Conservation (phyloP, 2,797 vertebrate species). For the Acanthurus leucopareius region DNA sequence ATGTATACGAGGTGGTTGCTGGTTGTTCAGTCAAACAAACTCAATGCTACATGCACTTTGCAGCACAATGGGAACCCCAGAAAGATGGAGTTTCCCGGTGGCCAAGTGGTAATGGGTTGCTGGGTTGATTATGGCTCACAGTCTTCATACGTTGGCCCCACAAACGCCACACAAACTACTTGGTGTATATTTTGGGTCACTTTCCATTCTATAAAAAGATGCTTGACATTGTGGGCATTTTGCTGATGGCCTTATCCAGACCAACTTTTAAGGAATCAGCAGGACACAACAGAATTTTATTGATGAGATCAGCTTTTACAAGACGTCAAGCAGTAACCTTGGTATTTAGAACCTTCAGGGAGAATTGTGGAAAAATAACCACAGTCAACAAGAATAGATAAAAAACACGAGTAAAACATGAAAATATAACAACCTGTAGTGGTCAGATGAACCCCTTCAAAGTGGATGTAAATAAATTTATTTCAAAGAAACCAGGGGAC, state of each 20-base stretch:
- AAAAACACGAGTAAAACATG: background rate
- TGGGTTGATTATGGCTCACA: too few species aligned
- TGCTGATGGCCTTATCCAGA: background rate
- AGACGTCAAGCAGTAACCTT: too few species aligned
- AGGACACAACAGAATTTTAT: background rate
- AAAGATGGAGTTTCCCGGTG: too few species aligned
- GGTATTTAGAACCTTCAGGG: background rate
- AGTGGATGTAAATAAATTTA: slow-evolving; percentile 47
- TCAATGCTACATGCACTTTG: too few species aligned
- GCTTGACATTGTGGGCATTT: background rate
- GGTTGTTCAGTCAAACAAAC: background rate
- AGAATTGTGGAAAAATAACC: background rate
- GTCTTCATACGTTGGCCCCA: too few species aligned
- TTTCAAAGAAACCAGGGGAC: slow-evolving; percentile 56
- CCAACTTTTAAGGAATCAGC: background rate
- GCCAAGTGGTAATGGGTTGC: too few species aligned
- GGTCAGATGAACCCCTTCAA: slow-evolving; percentile 24
- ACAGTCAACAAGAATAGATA: background rate
- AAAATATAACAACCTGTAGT: slow-evolving; percentile 24
- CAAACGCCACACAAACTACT: too few species aligned
- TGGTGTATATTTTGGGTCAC: background rate
- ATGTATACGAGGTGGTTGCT: background rate
- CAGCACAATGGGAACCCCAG: too few species aligned
- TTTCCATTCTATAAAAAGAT: background rate
- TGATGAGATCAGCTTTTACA: too few species aligned